Conservation (phyloP, 2,113 vertebrate genomes). For the Myiagra hebetior region DNA sequence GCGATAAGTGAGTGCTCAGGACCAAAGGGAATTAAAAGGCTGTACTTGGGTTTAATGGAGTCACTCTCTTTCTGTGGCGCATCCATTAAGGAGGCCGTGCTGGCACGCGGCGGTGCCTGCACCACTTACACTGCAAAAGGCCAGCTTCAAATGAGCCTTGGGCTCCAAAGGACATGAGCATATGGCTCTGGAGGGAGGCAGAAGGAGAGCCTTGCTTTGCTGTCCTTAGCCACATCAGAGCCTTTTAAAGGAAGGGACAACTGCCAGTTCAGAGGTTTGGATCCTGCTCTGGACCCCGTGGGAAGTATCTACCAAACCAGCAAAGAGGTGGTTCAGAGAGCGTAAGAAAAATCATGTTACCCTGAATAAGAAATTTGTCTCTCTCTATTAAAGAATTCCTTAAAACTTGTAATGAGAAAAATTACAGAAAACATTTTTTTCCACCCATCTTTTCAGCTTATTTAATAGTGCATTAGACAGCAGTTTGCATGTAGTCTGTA, state of each 20-base stretch:
- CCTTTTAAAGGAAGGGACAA: neutral
- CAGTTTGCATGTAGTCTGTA: neutral
- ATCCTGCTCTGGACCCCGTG: rapidly evolving
- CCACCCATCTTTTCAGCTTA: neutral
- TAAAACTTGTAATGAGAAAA: neutral
- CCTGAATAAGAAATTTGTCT: neutral
- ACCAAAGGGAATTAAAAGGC: conserved; percentile 60
- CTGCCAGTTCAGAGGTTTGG: rapidly evolving
- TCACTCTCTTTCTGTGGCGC: conserved; percentile 1
- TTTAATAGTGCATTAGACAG: neutral
- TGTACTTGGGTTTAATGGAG: conserved; percentile 60
- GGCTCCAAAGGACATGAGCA: neutral
- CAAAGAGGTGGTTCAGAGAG: neutral
- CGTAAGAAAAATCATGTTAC: neutral
- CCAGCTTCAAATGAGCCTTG: neutral
- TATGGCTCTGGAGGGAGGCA: neutral
- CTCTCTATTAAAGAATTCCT: neutral
- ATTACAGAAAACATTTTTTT: neutral
- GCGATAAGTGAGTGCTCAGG: conserved; percentile 57
- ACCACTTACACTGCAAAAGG: conserved; percentile 7
- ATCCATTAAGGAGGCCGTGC: conserved; percentile 29
- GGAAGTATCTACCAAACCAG: neutral
- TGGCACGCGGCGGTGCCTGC: neutral
- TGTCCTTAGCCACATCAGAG: neutral
- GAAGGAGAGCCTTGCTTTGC: neutral